These are phyloP conservation scores for Cryptotis parvus DNA, from an alignment of 2,113 vertebrate species.

Conservation along the genomic window DNA sequence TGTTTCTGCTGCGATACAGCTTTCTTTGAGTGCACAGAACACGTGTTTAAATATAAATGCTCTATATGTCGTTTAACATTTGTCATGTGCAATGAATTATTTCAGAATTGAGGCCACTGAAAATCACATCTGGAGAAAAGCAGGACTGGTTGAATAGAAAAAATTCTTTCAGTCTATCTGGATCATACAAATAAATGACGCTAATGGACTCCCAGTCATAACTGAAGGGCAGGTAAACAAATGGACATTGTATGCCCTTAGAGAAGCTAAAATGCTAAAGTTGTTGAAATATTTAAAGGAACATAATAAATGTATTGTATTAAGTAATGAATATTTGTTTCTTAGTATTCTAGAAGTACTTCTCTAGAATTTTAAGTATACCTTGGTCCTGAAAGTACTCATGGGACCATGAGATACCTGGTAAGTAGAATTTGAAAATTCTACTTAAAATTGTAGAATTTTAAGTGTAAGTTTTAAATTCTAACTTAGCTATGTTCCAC, in stretches of 20 bases:
- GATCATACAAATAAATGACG: not conserved
- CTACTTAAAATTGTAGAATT: too few species aligned
- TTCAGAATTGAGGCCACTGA: not conserved
- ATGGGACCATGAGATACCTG: too few species aligned
- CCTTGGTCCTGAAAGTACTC: too few species aligned
- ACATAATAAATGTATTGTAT: not conserved
- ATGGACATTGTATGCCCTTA: not conserved
- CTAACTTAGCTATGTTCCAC: not conserved
- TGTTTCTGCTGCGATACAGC: not conserved
- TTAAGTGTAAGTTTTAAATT: not conserved
- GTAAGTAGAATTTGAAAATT: too few species aligned
- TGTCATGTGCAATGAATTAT: not conserved
- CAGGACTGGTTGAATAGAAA: not conserved
- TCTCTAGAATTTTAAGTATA: too few species aligned
- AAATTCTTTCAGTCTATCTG: not conserved
- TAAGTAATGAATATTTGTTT: not conserved
- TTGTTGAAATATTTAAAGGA: not conserved
- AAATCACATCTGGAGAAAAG: not conserved
- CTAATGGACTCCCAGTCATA: not conserved
- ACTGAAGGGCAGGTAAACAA: not conserved
- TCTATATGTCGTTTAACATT: not conserved
- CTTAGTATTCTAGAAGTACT: not conserved
- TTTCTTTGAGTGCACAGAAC: not conserved
- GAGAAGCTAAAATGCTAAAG: not conserved
- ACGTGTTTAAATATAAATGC: constrained; percentile 17